Evolutionary conservation across 2,113 vertebrate genomes (phyloP), one percentile per base, ranked within the genome.

Genomic region (Rhinoderma darwinii): DNA sequence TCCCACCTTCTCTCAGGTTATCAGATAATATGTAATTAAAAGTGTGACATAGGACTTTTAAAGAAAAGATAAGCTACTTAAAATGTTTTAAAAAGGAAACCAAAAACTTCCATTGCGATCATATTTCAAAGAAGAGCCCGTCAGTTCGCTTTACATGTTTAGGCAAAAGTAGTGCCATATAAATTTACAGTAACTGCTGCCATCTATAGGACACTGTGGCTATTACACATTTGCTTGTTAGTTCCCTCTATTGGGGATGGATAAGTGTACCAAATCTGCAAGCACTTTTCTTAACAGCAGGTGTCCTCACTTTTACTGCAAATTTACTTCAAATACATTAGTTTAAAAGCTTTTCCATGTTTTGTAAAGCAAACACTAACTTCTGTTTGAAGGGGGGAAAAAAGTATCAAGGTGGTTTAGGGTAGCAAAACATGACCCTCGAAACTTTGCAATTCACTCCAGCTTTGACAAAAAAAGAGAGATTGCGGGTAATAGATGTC

Each of bases 131-230:
- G 93, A 92, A 89, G 89, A 92, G 89, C 90, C 92, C 91, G 90
- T 89, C 89, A 93, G 88, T 70, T 88, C 15, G 27, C 51, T 59
- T 43, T 35, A 59, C 54, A 27, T 8, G 41, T 22, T 50, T 27
- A 59, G 25, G 32, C 68, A 72, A 22, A 72, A 43, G 47, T 43
- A 14, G 12, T 10, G 63, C 12, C 5, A 0, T 44, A 6, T 32
- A 61, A 97, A 97, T 94, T 88, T 17, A 93, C 91, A 94, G 96
- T 89, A 93, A 91, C 95, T 96, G 96, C 97, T 97, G 94, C 97
- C 98, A 97, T 96, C 97, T 95, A 92, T 92, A 92, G 97, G 95
- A 89, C 72, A 59, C 59, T 68, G 5, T 81, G 1, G 2, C 20
- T 32, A 89, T 68, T 76, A 81, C 35, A 72, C 61, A 75, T 59